Evolutionary conservation across 2,113 vertebrate genomes (phyloP), one percentile per base, ranked within the genome.

Genomic region (Triplophysa tibetana): DNA sequence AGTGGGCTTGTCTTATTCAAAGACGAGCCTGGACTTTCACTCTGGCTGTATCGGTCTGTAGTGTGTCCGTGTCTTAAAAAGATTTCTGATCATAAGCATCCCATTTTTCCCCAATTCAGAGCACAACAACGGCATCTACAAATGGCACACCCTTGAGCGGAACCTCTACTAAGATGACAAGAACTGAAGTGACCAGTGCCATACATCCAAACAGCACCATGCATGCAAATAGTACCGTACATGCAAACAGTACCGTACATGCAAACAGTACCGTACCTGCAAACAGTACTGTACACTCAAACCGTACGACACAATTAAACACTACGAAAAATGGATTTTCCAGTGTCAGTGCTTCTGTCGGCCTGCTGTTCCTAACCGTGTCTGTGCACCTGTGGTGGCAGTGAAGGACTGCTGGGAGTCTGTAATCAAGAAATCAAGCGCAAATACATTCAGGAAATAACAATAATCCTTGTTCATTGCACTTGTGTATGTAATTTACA

Each of bases 91-190:
- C 11, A 45, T 56, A 56, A 54, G 4, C 24, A 33, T n/a, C 10
- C 17, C 1, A 3, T 70, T 54, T 13, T 70, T 33, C 6, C 23
- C 26, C 8, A 6, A 12, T 56, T 52, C 14, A 70, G 68, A 54
- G 0, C 45, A 0, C 19, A n/a, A 0, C 2, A 29, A 17, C 1
- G 0, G 4, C 1, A 69, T 0, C 45, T 2, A 2, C 23, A 29
- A 3, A 8, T 48, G 50, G 13, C 3, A 16, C 1, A 9, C 17
- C 3, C n/a, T 17, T 17, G 1, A 14, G 2, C 50, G 4, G 43
- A 50, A 13, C 0, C 23, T 24, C 3, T n/a, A 24, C 3, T n/a
- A 6, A 1, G 10, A 61, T 14, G 1, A 4, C 43, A 12, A 3
- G 43, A 45, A 11, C 43, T 11, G 0, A 52, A 5, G 14, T 50